Evolutionary conservation across 2,888 invertebrate species (phyloP).

Genomic region (Therioaphis trifolii): DNA sequence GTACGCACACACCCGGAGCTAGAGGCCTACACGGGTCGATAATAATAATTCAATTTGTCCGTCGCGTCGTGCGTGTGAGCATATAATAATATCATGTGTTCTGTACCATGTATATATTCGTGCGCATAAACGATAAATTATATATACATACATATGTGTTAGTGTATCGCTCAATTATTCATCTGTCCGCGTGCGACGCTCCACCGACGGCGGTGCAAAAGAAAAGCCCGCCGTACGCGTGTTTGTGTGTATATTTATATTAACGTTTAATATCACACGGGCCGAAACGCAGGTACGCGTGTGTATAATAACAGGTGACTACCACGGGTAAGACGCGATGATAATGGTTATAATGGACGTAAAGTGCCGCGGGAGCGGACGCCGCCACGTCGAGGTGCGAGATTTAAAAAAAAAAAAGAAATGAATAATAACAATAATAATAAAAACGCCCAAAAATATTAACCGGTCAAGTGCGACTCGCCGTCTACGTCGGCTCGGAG

Average conservation of each 20-base stretch:
- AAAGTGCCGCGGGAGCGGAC: slow-evolving; percentile 32
- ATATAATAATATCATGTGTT: no score
- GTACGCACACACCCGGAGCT: background rate
- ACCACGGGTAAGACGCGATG: background rate
- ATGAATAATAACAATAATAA: background rate
- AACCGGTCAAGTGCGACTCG: slow-evolving; percentile 42
- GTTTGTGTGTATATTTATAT: background rate
- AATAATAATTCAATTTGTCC: no score
- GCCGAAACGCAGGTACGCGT: background rate
- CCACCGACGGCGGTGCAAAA: background rate
- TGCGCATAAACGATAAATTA: no score
- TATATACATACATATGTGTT: no score
- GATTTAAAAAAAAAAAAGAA: slow-evolving; percentile 3
- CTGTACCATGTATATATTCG: background rate
- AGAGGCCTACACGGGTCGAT: no score
- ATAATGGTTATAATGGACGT: slow-evolving; percentile 37
- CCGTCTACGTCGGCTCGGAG: background rate
- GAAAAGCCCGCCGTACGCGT: slow-evolving; percentile 9
- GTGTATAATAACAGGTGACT: background rate
- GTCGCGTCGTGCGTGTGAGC: no score
- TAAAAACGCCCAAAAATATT: slow-evolving; percentile 51
- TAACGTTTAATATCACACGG: background rate
- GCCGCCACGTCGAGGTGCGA: slow-evolving; percentile 16
- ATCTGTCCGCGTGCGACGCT: slow-evolving; percentile 6
- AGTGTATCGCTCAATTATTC: slow-evolving; percentile 52